Evolutionary conservation across 2,113 vertebrate genomes (phyloP).

Genomic region (Prunella himalayana): DNA sequence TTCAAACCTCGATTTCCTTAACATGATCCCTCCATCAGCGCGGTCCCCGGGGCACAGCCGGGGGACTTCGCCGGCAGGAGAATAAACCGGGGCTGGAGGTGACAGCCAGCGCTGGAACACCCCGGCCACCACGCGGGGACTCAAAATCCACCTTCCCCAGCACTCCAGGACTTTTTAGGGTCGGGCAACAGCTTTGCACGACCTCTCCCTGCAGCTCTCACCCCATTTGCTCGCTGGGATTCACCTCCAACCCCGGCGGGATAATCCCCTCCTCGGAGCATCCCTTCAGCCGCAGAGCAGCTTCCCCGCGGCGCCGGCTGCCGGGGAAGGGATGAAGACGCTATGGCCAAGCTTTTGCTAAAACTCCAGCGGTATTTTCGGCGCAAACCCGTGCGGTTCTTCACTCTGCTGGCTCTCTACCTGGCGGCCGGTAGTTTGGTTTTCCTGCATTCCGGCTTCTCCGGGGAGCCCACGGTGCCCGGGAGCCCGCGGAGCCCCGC

Average conservation of each 20-base stretch:
- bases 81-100: background rate
- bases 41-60: background rate
- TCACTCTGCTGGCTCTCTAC: conserved; percentile 91
- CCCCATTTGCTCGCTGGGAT: background rate
- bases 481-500: background rate
- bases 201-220: accelerated
- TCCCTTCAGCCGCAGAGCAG: background rate
- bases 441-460: conserved; percentile 87
- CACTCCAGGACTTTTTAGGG: background rate
- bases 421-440: conserved; percentile 89
- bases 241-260: background rate
- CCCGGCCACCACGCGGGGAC: background rate
- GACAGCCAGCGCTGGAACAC: background rate
- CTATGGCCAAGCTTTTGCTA: conserved; percentile 90
- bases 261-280: background rate
- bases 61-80: conserved; percentile 14
- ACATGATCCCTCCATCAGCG: conserved; percentile 39
- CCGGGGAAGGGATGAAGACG: conserved; percentile 66
- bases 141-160: background rate
- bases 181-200: background rate
- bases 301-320: background rate
- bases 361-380: conserved; percentile 92
- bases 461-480: conserved; percentile 63
- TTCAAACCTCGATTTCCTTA: conserved; percentile 64
- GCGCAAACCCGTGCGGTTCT: conserved; percentile 88